Evolutionary conservation across 2,797 vertebrate species (phyloP), one percentile per base, ranked within the genome.

Genomic region (Danio jaintianensis): DNA sequence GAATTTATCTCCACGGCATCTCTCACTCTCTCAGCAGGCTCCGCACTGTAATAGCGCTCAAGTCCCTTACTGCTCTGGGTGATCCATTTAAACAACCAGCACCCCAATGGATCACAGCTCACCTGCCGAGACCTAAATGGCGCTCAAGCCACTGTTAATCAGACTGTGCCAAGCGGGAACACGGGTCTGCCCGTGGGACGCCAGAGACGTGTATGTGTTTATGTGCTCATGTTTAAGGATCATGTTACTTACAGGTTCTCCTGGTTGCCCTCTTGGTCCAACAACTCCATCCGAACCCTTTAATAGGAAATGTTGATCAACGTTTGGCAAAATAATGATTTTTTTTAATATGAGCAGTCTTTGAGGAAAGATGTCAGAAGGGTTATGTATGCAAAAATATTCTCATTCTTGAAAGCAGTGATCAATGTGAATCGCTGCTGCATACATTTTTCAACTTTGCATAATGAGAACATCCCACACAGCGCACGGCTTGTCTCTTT

Each of bases 251-350:
- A 98, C 97, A 13, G 96, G 92, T 93, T 98, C 96, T 12, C 97
- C 97, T 2, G 96, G 91, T 85, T 96, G 95, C 69, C 97, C 97
- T 76, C 91, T 92, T n/a, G 96, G 94, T 66, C 97, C 97, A 0
- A 91, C 86, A 45, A 93, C 94, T 82, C 97, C 97, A 9, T 95
- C 90, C 4, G 94, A 85, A 76, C 97, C 97, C 97, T 98, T 71
- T 64, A 87, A 84, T 22, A 74, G 47, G 84, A 13, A 36, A 85
- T 61, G 43, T 77, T 47, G 38, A 12, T 72, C 58, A 66, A 10
- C 47, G 29, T 29, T 79, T 16, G 12, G 15, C 36, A 5, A 59
- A 45, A 45, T 58, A 29, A 58, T 38, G 1, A 16, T 45, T 20
- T 78, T 52, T 12, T 15, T 47, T 68, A n/a, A 20, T 9, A 12